These are phyloP conservation scores for Chirona hameri DNA, from an alignment of 2,888 invertebrate species.

Conservation along the genomic window DNA sequence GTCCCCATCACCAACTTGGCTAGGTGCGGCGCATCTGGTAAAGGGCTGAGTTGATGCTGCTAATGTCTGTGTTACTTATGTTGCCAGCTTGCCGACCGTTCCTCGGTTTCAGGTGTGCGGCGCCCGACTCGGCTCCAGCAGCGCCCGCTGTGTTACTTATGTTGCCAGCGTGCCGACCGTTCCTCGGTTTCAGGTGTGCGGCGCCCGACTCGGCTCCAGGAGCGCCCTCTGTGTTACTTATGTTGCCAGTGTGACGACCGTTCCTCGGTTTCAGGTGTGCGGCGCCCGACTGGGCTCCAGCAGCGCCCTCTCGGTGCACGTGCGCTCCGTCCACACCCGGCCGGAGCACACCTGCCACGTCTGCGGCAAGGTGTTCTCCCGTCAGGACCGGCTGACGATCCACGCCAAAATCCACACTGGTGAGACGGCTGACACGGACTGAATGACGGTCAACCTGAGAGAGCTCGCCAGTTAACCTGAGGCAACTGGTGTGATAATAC, in stretches of 20 bases:
- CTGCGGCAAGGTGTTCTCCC: constrained; percentile 36
- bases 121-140: constrained; percentile 37
- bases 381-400: constrained; percentile 37
- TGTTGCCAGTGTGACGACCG: too few species aligned
- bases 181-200: constrained; percentile 34
- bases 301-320: constrained; percentile 36
- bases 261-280: constrained; percentile 33
- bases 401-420: constrained; percentile 36
- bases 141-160: constrained; percentile 34
- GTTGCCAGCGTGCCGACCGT: too few species aligned
- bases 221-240: constrained; percentile 35
- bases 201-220: constrained; percentile 37
- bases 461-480: too few species aligned
- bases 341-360: constrained; percentile 36
- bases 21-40: too few species aligned
- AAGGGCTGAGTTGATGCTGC: too few species aligned
- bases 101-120: constrained; percentile 35
- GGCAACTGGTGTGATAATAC: too few species aligned
- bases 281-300: constrained; percentile 38
- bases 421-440: too few species aligned
- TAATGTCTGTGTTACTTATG: too few species aligned
- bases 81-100: too few species aligned
- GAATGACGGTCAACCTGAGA: too few species aligned
- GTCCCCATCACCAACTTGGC: too few species aligned
- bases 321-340: constrained; percentile 35